Evolutionary conservation across 2,113 vertebrate genomes (phyloP).

Genomic region (Macrotis lagotis): DNA sequence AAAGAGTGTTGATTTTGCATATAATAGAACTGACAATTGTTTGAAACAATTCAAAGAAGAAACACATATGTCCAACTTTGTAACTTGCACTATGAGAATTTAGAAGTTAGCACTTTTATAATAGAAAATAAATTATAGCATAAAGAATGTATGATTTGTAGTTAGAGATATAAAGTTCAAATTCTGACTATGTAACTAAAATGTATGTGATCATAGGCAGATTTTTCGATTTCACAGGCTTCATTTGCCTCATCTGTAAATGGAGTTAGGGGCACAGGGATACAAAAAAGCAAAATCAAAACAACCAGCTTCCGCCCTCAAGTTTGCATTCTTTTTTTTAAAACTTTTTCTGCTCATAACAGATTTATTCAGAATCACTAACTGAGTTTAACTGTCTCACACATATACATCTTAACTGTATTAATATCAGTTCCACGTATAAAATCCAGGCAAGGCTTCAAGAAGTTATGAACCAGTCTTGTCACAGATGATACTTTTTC

Average conservation of each 20-base stretch:
- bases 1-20: constrained; percentile 30
- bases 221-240: neutral
- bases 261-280: neutral
- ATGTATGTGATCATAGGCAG: neutral
- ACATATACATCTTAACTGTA: neutral
- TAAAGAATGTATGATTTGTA: neutral
- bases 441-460: neutral
- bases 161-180: neutral
- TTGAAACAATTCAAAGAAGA: constrained; percentile 21
- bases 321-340: neutral
- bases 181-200: neutral
- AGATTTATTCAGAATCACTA: neutral
- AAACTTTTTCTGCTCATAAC: neutral
- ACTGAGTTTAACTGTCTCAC: constrained; percentile 47
- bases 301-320: neutral
- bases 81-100: neutral
- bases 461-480: neutral
- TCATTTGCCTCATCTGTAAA: neutral
- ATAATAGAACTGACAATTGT: neutral
- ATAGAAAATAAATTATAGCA: neutral
- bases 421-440: neutral
- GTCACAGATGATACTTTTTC: neutral
- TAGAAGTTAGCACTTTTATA: constrained; percentile 16
- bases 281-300: neutral
- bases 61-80: neutral